Conservation (phyloP, 2,888 invertebrate species). For the Eupithecia dodoneata region DNA sequence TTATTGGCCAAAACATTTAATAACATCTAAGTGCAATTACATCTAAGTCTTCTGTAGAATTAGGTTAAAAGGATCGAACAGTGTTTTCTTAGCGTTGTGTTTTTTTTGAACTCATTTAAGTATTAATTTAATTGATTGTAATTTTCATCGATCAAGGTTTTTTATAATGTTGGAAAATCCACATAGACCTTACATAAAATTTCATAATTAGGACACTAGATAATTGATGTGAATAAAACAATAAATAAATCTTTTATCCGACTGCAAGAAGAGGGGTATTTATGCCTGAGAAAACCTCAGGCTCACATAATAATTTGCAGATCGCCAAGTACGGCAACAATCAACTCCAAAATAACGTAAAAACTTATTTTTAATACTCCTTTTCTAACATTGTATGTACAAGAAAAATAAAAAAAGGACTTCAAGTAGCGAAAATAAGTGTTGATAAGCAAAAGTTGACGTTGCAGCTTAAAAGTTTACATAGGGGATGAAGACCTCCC, state of each 20-base stretch:
- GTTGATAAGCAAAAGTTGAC: constrained; percentile 48
- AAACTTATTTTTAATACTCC: neutral
- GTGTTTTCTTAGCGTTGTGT: neutral
- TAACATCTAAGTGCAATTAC: neutral
- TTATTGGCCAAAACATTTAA: neutral
- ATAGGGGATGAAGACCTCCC: constrained; percentile 57
- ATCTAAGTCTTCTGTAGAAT: neutral
- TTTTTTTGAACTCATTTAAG: neutral
- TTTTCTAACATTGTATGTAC: neutral
- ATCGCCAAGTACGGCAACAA: neutral
- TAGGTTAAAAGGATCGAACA: neutral
- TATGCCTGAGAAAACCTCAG: neutral
- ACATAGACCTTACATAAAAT: too few relatives aligned
- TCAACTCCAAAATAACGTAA: too few relatives aligned
- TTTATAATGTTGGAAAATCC: neutral
- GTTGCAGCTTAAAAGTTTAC: constrained; percentile 75
- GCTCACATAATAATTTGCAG: neutral
- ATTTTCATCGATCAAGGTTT: neutral
- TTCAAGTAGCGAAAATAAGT: neutral
- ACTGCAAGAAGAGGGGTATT: too few relatives aligned
- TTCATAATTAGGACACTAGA: too few relatives aligned
- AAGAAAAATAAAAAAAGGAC: neutral
- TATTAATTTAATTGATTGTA: neutral
- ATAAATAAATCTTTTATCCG: neutral
- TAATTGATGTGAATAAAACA: neutral